Evolutionary conservation across 1,140 invertebrate genomes (phyloP).

Genomic region (Drosophila bifasciata): DNA sequence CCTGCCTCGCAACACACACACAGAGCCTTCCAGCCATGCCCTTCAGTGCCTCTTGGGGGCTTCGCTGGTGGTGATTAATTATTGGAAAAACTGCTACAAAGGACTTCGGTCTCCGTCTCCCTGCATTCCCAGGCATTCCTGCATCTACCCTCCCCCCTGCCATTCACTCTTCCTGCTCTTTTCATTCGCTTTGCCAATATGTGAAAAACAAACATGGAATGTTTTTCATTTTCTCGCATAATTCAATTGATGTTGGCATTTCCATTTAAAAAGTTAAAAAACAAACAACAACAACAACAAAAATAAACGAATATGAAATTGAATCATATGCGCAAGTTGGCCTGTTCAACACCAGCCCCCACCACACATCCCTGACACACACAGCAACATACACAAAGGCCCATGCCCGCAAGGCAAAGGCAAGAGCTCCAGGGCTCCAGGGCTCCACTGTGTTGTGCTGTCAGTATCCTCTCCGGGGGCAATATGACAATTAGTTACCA

Average conservation of each 20-base stretch:
- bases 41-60: slow-evolving; percentile 32
- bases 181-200: slow-evolving; percentile 13
- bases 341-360: slow-evolving; percentile 1
- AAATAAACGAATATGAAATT: slow-evolving; percentile 58
- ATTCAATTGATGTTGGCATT: slow-evolving; percentile 77
- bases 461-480: slow-evolving; percentile 61
- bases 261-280: slow-evolving; percentile 49
- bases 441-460: slow-evolving; percentile 51
- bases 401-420: neutral
- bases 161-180: slow-evolving; percentile 16
- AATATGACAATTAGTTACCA: slow-evolving; percentile 82
- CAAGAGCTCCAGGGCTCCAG: slow-evolving; percentile 2
- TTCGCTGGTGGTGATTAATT: slow-evolving; percentile 69
- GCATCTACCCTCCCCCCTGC: neutral
- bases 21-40: too few species aligned
- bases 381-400: slow-evolving; percentile 20
- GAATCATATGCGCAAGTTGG: slow-evolving; percentile 67
- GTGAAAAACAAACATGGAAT: slow-evolving; percentile 40
- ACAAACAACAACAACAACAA: slow-evolving; percentile 4
- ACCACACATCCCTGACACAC: too few species aligned
- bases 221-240: slow-evolving; percentile 58
- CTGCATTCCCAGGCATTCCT: slow-evolving; percentile 28
- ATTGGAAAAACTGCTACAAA: slow-evolving; percentile 64
- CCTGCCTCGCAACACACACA: slow-evolving; percentile 38
- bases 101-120: slow-evolving; percentile 18